Evolutionary conservation across 2,113 vertebrate genomes (phyloP).

Genomic region (Lota lota): DNA sequence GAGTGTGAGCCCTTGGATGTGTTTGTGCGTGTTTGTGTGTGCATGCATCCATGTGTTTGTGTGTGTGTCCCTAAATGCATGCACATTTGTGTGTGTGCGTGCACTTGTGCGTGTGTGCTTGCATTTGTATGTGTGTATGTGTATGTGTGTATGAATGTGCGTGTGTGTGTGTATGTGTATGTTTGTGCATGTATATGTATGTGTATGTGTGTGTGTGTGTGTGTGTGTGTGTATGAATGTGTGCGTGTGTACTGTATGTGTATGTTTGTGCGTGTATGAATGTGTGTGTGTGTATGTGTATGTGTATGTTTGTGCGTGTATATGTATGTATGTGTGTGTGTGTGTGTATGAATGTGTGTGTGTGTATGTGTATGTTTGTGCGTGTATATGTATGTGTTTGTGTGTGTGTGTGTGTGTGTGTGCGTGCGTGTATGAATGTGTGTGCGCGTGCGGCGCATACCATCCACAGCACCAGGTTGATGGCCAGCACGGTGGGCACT

Average conservation of each 20-base stretch:
- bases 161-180: not conserved
- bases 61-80: no score
- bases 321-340: slow-evolving; percentile 8
- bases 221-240: not conserved
- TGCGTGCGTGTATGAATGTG: slow-evolving; percentile 5
- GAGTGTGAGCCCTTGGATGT: no score
- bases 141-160: slow-evolving; percentile 25
- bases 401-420: not conserved
- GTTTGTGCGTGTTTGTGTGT: slow-evolving; percentile 2
- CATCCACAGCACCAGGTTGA: slow-evolving; percentile 89
- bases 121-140: not conserved
- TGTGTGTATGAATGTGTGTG: slow-evolving; percentile 4
- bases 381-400: not conserved
- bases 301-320: no score
- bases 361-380: not conserved
- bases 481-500: slow-evolving; percentile 85
- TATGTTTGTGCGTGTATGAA: no score
- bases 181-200: not conserved
- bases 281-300: not conserved
- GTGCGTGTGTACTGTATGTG: not conserved
- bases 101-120: no score
- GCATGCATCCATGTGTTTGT: slow-evolving; percentile 15
- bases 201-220: not conserved
- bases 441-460: slow-evolving; percentile 61
- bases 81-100: no score